phyloP scores from a whole-genome alignment of 1,140 invertebrate genomes.

The Dreissena polymorpha region DNA sequence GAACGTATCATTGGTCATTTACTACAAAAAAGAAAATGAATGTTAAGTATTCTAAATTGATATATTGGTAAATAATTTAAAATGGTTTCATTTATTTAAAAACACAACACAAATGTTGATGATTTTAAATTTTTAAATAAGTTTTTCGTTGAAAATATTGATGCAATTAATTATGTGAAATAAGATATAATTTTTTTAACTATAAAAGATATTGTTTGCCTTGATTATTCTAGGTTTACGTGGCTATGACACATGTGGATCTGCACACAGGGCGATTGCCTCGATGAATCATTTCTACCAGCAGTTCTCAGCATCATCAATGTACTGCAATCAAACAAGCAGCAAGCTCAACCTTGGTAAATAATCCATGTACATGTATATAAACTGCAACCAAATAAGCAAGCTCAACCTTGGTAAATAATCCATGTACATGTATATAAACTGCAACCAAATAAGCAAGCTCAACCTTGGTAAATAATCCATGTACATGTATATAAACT shows the following conservation, averaged over 20 bases:
- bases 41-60: too few species aligned
- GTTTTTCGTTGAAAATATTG: neutral
- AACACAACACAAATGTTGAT: too few species aligned
- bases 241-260: constrained; percentile 59
- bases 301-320: constrained; percentile 39
- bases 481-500: neutral
- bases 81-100: too few species aligned
- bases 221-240: constrained; percentile 56
- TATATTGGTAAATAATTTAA: too few species aligned
- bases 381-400: neutral
- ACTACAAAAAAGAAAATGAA: too few species aligned
- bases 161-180: neutral
- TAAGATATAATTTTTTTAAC: neutral
- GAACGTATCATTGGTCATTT: too few species aligned
- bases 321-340: constrained; percentile 49
- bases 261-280: constrained; percentile 17
- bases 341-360: constrained; percentile 54
- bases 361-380: constrained; percentile 5
- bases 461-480: constrained; percentile 54
- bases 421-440: constrained; percentile 6
- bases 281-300: constrained; percentile 58
- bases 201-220: constrained; percentile 8
- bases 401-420: too few species aligned
- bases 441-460: constrained; percentile 44
- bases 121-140: neutral